Evolutionary conservation across 2,888 invertebrate species (phyloP), one percentile per base, ranked within the genome.

Genomic region (Pomacea canaliculata): DNA sequence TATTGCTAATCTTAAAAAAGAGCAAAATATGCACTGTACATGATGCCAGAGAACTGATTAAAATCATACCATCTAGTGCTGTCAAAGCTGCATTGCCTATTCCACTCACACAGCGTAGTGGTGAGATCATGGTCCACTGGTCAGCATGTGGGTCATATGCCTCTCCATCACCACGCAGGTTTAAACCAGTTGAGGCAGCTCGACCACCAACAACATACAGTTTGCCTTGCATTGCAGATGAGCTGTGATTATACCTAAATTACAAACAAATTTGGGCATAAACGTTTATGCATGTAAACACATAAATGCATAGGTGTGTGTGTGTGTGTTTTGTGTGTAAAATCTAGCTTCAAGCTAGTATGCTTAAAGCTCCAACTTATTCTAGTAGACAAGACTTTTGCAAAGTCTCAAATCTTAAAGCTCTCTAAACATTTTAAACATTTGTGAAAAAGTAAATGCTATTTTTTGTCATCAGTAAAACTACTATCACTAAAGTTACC

Each of bases 201-300:
- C 75, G 48, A 10, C 79, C 79, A 16, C 79, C 79, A 18, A 80
- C 76, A 46, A 80, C 78, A 62, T 76, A 80, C 62, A 80, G 68
- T 23, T 65, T 51, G 49, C 60, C 70, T 62, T 68, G 70, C 60
- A 78, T 27, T 12, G 66, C 60, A 9, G 76, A 66, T 12, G 77
- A 51, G 60, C 77, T 73, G 68, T 79, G 79, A 72, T 79, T 79
- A 60, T 71, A 79, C n/a, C 79, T 70, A n/a, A 12, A 63, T 56
- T 56, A 8, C 46, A n/a, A 16, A 67, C 69, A n/a, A 49, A 18
- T 66, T 3, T 65, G 65, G 12, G 65, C 27, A 27, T 37, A 27
- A 23, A 27, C 7, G 66, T 27, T 18, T 27, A 46, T 66, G 1
- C 66, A 27, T 46, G 18, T 27, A 27, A 8, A 46, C 27, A 8